A percentile compares a stretch with the other conserved stretches of the same genome.
Conservation (phyloP, 2,888 invertebrate genomes). For the Hirtodrosophila trivittata region DNA sequence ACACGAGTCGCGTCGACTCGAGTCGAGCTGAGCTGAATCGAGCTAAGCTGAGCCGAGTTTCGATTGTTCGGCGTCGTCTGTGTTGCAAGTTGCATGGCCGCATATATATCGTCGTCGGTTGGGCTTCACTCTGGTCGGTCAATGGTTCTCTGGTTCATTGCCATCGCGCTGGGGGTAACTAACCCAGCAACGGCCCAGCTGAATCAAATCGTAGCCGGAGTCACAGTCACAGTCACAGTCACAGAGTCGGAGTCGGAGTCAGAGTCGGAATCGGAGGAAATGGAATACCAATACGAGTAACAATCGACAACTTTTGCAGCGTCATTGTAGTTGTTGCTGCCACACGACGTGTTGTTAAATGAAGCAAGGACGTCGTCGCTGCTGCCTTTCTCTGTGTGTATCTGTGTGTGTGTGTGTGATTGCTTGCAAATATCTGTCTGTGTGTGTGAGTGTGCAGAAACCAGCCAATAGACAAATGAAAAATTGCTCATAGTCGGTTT, state of each 20-base stretch:
- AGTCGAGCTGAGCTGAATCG: conserved; percentile 1
- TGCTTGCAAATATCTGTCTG: no score
- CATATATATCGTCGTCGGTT: conserved; percentile 29
- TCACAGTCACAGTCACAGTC: no score
- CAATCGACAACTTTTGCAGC: conserved; percentile 61
- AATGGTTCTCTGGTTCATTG: conserved; percentile 84
- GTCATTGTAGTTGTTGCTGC: conserved; percentile 50
- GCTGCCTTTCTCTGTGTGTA: conserved; percentile 2
- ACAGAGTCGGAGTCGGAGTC: conserved; percentile 38
- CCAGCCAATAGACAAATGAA: conserved; percentile 45
- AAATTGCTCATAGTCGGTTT: conserved; percentile 45
- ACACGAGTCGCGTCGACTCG: conserved; percentile 13
- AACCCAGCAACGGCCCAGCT: conserved; percentile 73
- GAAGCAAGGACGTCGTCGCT: conserved; percentile 70
- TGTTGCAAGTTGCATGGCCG: conserved; percentile 65
- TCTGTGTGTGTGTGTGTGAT: background rate
- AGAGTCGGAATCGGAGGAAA: conserved; percentile 50
- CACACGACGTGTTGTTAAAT: conserved; percentile 47
- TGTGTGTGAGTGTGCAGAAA: conserved; percentile 23
- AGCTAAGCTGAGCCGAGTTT: conserved; percentile 12
- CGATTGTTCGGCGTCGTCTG: conserved; percentile 44
- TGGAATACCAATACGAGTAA: conserved; percentile 31
- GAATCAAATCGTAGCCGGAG: conserved; percentile 39
- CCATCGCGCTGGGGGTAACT: conserved; percentile 84
- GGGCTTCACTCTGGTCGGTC: conserved; percentile 76